A percentile compares a stretch with the other conserved stretches of the same genome.
Evolutionary conservation across 2,113 vertebrate species (phyloP).

Genomic region (Calonectris borealis): DNA sequence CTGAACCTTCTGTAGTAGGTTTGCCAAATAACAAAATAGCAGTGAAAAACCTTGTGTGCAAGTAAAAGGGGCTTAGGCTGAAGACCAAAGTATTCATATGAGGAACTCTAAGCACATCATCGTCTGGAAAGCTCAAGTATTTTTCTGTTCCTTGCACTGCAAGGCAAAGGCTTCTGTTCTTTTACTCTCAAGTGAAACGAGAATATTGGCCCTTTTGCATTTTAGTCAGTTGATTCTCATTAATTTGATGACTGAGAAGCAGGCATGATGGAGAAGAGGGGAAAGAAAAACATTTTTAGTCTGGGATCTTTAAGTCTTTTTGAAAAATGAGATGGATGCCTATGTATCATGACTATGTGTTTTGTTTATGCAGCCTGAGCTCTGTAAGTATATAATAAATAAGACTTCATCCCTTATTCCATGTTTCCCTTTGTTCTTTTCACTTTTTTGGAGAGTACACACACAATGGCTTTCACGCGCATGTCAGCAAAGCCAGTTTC

Average conservation of each 20-base stretch:
- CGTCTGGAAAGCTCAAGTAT: neutral
- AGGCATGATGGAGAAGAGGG: neutral
- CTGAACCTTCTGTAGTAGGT: neutral
- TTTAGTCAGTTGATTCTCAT: constrained; percentile 21
- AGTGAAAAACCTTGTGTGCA: neutral
- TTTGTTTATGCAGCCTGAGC: constrained; percentile 14
- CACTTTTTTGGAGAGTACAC: neutral
- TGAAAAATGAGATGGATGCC: neutral
- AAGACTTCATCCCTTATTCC: neutral
- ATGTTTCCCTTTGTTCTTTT: constrained; percentile 47
- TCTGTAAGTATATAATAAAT: neutral
- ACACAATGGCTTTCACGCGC: neutral
- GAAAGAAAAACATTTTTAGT: neutral
- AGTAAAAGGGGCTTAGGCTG: neutral
- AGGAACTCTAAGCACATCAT: neutral
- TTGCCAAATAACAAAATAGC: neutral
- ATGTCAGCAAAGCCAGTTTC: constrained; percentile 24
- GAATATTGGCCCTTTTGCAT: neutral
- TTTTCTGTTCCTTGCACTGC: neutral
- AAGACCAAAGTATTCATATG: neutral
- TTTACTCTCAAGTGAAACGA: neutral
- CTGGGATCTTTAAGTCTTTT: neutral
- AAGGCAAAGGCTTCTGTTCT: neutral
- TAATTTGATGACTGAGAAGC: neutral
- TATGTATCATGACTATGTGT: neutral